Base-by-base conservation (phyloP, 2,888 invertebrate genomes). In the Lingula anatina region DNA sequence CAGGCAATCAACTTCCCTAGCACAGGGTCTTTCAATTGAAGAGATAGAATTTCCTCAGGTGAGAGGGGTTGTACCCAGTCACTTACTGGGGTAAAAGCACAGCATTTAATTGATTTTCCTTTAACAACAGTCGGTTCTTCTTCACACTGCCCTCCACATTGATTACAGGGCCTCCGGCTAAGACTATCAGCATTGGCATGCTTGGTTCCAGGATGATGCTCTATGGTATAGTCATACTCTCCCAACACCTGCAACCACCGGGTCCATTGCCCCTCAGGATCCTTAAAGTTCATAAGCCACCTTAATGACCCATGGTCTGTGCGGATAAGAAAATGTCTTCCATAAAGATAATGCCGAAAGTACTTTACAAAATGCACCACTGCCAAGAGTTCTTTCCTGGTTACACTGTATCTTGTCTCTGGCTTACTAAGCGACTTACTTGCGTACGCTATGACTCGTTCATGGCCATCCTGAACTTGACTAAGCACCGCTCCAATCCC, bases 401-500 rank as follows among this genome's bases (percentile, higher is more conserved):
- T 55, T 15, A 44, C 44, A 27, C 45, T 55, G 39, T 55, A 55
- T n/a, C 40, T 45, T 23, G 41, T 23, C 39, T 55, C 49, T 5
- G 47, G 20, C 18, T 39, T 43, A n/a, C 39, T 39, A 25, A 55
- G 37, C 2, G 42, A 38, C 12, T 50, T 46, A 36, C 55, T 55
- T 7, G 39, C 48, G 39, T 55, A 55, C 7, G 51, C 51, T 21
- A 55, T 48, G 3, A 55, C 48, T 31, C 28, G 20, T 28, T 55
- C 55, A 12, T 46, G 24, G 5, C 51, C 51, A 35, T 40, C 44
- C 24, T 51, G 50, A 4, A 47, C 39, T 26, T 55, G 55, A 7
- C 51, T 55, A 12, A 55, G 45, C 21, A 55, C 55, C 2, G 48
- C 47, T 2, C 55, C 55, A 12, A 55, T 47, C 2, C 50, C 46